A percentile compares a stretch with the other conserved stretches of the same genome.
Evolutionary conservation across 2,113 vertebrate species (phyloP).

Genomic region (Anser cygnoides): DNA sequence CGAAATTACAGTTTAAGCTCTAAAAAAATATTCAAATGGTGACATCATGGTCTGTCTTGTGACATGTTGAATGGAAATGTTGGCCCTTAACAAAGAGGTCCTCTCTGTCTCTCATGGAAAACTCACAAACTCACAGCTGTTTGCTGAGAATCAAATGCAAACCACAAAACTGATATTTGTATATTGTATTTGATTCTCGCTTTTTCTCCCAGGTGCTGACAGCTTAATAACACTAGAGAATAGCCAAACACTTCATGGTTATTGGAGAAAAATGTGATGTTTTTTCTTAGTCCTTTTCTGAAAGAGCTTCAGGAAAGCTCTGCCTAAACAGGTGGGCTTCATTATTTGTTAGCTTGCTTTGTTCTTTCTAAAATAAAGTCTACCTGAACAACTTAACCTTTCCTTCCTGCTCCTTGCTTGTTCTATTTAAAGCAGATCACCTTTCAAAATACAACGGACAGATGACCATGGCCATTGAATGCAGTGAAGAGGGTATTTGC

Average conservation of each 20-base stretch:
- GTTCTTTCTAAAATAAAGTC: background rate
- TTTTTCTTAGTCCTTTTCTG: background rate
- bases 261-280: background rate
- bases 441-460: background rate
- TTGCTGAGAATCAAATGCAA: slow-evolving; percentile 23
- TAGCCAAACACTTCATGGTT: background rate
- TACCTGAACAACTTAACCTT: background rate
- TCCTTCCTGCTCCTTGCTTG: background rate
- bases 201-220: background rate
- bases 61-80: background rate
- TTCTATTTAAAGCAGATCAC: background rate
- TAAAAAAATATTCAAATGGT: background rate
- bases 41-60: background rate
- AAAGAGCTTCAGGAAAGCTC: background rate
- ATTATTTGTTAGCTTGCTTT: background rate
- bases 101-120: background rate
- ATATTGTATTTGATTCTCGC: background rate
- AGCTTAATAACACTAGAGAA: slow-evolving; percentile 6
- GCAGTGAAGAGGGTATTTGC: background rate
- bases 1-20: background rate
- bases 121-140: slow-evolving; percentile 1
- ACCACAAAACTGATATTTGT: background rate
- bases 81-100: background rate
- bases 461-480: background rate
- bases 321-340: background rate